Evolutionary conservation across 2,113 vertebrate species (phyloP), one percentile per base, ranked within the genome.

Genomic region (Neodontobutis hainanensis): DNA sequence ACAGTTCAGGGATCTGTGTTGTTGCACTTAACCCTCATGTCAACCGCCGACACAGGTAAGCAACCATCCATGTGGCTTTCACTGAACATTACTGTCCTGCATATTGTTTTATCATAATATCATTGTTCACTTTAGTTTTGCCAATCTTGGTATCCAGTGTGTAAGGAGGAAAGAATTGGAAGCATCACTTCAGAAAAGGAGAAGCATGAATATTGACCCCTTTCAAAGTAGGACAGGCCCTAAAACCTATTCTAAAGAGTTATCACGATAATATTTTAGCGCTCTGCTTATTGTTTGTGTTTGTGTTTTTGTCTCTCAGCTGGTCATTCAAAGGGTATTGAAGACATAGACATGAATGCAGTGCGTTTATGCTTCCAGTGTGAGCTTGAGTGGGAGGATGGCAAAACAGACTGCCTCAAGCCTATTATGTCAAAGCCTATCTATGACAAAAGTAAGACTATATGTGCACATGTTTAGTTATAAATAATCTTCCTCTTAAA

Each of bases 301-400:
- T 27, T 27, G 19, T 27, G 19, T 27, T 27, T 53, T 43, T 51
- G 0, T 57, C 49, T 42, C 9, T 62, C 69, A 98, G 96, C 95
- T 0, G 96, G 95, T 6, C 93, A 95, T 67, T 89, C 95, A 8
- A 95, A 94, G 86, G 95, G 95, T 69, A 95, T 97, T 7, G 96
- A 98, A 64, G 96, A 98, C 75, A 95, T 98, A 40, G 96, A 98
- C 87, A 96, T 98, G 94, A 98, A 98, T 0, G 94, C 95, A 0
- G 96, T 98, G 49, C 90, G 96, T 57, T 93, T 98, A 53, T 97
- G 96, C 84, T 98, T 98, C 86, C 94, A 95, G 83, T 95, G 95
- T 3, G 94, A 94, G 6, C 92, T 95, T 3, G 90, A 92, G 53
- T 93, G 92, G 62, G 56, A 90, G 0, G 81, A 91, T 0, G 91